phyloP scores from a whole-genome alignment of 2,797 vertebrate species.

The Chaetophractus vellerosus region DNA sequence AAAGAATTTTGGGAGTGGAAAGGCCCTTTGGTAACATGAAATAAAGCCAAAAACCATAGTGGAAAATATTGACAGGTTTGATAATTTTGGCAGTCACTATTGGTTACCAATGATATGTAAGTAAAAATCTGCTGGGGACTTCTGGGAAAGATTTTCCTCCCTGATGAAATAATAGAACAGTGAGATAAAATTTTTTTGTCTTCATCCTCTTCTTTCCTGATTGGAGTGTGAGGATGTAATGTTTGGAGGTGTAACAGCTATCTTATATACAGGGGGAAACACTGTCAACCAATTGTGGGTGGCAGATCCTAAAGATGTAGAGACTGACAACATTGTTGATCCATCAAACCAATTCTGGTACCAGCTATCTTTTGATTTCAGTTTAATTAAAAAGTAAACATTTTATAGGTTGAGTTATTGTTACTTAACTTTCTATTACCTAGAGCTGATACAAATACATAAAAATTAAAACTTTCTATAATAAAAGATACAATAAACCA shows the following conservation, averaged over 20 bases:
- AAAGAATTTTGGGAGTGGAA: not conserved
- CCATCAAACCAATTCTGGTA: not conserved
- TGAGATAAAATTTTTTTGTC: not conserved
- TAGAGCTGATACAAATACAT: not conserved
- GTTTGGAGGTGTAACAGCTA: not conserved
- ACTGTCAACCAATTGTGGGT: not conserved
- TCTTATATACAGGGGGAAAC: not conserved
- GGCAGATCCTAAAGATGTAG: not conserved
- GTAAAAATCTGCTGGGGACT: slow-evolving; percentile 3
- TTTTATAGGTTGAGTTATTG: not conserved
- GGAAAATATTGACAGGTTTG: slow-evolving; percentile 29
- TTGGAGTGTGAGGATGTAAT: not conserved
- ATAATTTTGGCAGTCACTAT: slow-evolving; percentile 40
- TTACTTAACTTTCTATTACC: slow-evolving; percentile 45
- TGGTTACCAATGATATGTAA: slow-evolving; percentile 55
- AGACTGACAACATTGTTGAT: not conserved
- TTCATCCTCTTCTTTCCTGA: slow-evolving; percentile 11
- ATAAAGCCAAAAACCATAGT: not conserved
- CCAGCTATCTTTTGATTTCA: slow-evolving; percentile 24
- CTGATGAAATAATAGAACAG: not conserved
- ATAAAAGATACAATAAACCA: not conserved
- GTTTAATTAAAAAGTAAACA: slow-evolving; percentile 44
- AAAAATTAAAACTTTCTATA: slow-evolving; percentile 37
- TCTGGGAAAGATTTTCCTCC: slow-evolving; percentile 55
- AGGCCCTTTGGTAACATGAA: not conserved